Percentiles rank a stretch among this genome's conserved stretches.
Evolutionary conservation across 1,140 invertebrate genomes (phyloP).

Genomic region (Drosophila azteca): DNA sequence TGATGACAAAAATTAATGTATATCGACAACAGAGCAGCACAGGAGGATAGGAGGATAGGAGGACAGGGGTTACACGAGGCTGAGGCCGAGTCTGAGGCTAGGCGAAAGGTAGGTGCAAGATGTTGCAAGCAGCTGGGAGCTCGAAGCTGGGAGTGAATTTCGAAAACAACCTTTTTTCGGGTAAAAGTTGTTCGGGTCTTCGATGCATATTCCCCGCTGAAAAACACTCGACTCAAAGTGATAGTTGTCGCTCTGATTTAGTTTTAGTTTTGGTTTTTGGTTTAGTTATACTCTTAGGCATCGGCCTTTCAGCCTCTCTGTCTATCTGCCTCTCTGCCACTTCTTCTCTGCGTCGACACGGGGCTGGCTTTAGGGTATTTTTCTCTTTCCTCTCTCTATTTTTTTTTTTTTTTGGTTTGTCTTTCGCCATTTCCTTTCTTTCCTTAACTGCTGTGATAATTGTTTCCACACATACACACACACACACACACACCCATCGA

Average conservation of each 20-base stretch:
- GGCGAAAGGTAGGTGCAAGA: conserved; percentile 40
- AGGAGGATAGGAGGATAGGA: conserved; percentile 11
- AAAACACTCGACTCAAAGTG: conserved; percentile 58
- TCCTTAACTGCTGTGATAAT: conserved; percentile 36
- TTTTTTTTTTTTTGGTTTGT: neutral
- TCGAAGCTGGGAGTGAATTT: conserved; percentile 21
- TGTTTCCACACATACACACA: conserved; percentile 29
- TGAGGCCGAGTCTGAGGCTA: conserved; percentile 1
- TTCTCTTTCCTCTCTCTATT: no score
- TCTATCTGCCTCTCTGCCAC: conserved; percentile 20
- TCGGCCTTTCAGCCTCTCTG: neutral
- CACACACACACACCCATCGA: no score
- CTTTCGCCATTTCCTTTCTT: conserved; percentile 1
- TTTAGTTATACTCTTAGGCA: neutral
- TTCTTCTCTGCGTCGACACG: conserved; percentile 34
- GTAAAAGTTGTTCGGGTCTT: conserved; percentile 57
- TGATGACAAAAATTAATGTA: conserved; percentile 64
- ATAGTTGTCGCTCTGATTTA: conserved; percentile 65
- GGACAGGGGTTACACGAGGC: neutral
- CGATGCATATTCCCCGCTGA: conserved; percentile 37
- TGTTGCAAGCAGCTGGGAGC: conserved; percentile 35
- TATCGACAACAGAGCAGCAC: conserved; percentile 21
- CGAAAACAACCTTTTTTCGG: conserved; percentile 62
- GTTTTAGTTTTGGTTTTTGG: conserved; percentile 46
- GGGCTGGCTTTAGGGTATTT: conserved; percentile 46